Base-by-base conservation (phyloP, 2,113 vertebrate species). In the Cynopterus brachyotis region DNA sequence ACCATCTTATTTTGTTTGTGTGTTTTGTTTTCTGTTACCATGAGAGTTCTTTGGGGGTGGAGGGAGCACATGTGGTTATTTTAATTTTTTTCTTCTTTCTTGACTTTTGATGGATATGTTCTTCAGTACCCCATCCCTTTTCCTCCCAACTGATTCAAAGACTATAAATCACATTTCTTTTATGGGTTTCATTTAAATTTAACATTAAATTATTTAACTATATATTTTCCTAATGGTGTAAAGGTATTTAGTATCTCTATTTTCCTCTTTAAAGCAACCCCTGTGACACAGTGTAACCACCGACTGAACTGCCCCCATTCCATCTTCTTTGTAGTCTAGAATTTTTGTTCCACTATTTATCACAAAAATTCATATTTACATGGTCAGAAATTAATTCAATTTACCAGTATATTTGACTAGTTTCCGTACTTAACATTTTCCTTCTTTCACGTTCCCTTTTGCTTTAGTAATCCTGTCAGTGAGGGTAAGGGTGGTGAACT, bases 351-450 rank as follows among this genome's bases (percentile, higher is more conserved):
- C 3, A 72, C 22, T 60, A 55, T 88, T 80, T 53, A 91, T 32
- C 37, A 53, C 24, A 88, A 92, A 91, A 91, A 55, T 53, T n/a
- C 69, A 9, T 76, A 42, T 75, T 59, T 79, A 45, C 69, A 50
- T 84, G 59, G 53, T 78, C 67, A 94, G 55, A 90, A 72, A 73
- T 79, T 26, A 86, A 76, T 86, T 86, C 72, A 40, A 84, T 57
- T 67, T 89, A 69, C 40, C 20, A 72, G 70, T 42, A 73, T 45
- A 92, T 69, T 66, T 67, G 35, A 73, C 3, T 22, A 53, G 20
- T 67, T 62, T 91, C 22, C 73, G 28, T 37, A 75, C 42, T 73
- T 50, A 17, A n/a, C 66, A 16, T 57, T 90, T 87, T 91, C 9
- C 60, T 55, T 73, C 47, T 85, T 95, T 73, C 42, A 30, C 17